These are phyloP conservation scores for Noctilio leporinus DNA, from an alignment of 2,113 vertebrate genomes.

Conservation along the genomic window DNA sequence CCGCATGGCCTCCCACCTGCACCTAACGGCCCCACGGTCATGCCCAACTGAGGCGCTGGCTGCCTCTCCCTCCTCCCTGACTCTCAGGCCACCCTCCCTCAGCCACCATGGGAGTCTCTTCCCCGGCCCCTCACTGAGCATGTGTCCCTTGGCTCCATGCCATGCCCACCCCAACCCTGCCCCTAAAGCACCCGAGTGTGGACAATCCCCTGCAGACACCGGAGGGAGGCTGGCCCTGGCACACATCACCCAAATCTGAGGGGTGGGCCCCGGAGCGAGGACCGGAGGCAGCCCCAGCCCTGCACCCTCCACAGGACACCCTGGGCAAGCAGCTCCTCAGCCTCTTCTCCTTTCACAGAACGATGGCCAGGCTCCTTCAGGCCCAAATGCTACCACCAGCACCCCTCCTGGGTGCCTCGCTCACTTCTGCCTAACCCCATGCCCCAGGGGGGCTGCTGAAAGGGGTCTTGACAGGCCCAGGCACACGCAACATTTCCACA, in stretches of 20 bases:
- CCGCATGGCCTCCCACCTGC: background rate
- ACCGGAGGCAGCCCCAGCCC: background rate
- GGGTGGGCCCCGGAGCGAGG: background rate
- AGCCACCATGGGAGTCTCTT: background rate
- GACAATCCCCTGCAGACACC: background rate
- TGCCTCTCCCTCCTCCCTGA: background rate
- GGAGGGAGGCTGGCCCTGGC: background rate
- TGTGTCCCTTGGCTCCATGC: background rate
- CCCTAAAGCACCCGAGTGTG: background rate
- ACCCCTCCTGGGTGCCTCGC: background rate
- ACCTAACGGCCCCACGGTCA: background rate
- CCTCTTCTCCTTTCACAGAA: background rate
- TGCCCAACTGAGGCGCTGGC: background rate
- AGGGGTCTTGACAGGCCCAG: background rate
- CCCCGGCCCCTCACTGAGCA: background rate
- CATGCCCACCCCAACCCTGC: background rate
- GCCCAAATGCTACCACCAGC: background rate
- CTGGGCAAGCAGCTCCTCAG: background rate
- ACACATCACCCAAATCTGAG: background rate
- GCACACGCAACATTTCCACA: fast-evolving
- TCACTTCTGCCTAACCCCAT: background rate
- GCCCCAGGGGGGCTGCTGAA: fast-evolving
- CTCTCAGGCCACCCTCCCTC: too few relatives aligned
- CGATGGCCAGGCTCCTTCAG: background rate
- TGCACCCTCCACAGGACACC: background rate